These are phyloP conservation scores for Formica aserva DNA, from an alignment of 2,888 invertebrate species.

Conservation along the genomic window DNA sequence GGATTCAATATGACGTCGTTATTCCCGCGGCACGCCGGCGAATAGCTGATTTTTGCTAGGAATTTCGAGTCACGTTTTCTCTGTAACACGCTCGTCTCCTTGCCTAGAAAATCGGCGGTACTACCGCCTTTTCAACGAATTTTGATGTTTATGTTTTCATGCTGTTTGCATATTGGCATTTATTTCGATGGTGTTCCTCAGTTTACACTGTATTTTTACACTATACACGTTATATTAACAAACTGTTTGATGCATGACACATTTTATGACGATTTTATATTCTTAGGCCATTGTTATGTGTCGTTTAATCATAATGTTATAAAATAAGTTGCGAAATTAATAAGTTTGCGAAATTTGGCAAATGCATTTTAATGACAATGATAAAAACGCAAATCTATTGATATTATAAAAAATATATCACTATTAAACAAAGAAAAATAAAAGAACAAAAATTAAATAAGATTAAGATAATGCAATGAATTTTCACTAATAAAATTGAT, in stretches of 20 bases:
- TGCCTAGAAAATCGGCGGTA: slow-evolving; percentile 9
- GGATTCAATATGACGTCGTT: slow-evolving; percentile 46
- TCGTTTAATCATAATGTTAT: not conserved
- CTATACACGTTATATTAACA: not conserved
- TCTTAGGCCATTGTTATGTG: not conserved
- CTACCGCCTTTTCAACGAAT: not conserved
- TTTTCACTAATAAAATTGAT: not conserved
- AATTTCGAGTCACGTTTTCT: slow-evolving; percentile 44
- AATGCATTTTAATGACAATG: not conserved
- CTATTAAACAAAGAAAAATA: not conserved
- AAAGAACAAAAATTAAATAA: not conserved
- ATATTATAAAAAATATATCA: not conserved
- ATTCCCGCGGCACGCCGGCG: not conserved
- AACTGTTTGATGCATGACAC: not conserved
- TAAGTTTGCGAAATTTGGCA: not conserved
- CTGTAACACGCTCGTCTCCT: slow-evolving; percentile 16
- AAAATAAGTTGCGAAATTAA: not conserved
- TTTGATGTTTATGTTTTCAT: not conserved
- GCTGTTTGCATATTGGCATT: not conserved
- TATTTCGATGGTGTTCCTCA: not conserved
- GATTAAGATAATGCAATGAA: not conserved
- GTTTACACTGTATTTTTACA: not conserved
- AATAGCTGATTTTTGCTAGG: slow-evolving; percentile 31
- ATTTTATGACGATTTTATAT: not conserved
- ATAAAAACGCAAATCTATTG: not conserved